A percentile compares a stretch with the other conserved stretches of the same genome.
Evolutionary conservation across 1,140 invertebrate species (phyloP).

Genomic region (Scylla paramamosain): DNA sequence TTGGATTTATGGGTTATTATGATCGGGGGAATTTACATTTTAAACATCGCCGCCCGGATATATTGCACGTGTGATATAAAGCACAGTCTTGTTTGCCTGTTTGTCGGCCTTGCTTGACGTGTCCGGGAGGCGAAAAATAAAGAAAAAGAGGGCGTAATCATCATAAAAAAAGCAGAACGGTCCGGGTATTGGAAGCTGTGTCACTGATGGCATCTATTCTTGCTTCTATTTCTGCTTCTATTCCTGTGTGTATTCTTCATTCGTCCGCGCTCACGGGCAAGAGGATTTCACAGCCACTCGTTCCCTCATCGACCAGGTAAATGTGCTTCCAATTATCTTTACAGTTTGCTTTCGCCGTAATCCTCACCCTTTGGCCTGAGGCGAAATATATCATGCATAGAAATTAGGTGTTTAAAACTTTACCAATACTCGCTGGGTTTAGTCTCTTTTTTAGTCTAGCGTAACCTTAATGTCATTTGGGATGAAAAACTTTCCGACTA

Average conservation of each 20-base stretch:
- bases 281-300: neutral
- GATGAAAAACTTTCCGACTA: neutral
- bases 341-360: neutral
- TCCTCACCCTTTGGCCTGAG: neutral
- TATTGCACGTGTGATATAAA: conserved; percentile 33
- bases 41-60: conserved; percentile 56
- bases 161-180: no score
- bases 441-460: neutral
- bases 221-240: no score
- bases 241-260: no score
- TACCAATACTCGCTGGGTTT: neutral
- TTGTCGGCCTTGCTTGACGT: neutral
- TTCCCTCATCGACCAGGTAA: neutral
- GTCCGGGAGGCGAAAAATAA: no score
- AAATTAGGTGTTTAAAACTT: conserved; percentile 12
- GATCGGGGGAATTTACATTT: conserved; percentile 66
- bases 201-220: no score
- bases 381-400: conserved; percentile 22
- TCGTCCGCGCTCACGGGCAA: neutral
- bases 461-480: conserved; percentile 22
- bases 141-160: no score
- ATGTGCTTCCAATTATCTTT: conserved; percentile 14
- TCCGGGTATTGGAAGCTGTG: no score
- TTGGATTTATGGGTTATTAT: conserved; percentile 70
- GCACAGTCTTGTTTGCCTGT: neutral